Percentiles rank a stretch among this genome's conserved stretches.
phyloP scores from a whole-genome alignment of 2,113 vertebrate genomes.

The Peromyscus maniculatus region DNA sequence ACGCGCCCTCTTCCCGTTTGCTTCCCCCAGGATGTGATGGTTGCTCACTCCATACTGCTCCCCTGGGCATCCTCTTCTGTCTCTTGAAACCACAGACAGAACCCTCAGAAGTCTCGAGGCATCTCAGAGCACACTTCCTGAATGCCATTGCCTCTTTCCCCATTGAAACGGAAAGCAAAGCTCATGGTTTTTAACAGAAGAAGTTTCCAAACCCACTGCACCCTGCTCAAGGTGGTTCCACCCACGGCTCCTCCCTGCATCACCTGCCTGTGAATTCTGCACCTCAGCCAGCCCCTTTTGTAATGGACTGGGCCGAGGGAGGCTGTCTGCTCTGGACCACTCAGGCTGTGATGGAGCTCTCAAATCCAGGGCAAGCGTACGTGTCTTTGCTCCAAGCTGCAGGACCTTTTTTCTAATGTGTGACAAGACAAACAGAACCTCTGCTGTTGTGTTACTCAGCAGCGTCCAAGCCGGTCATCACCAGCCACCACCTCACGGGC shows the following conservation, averaged over 20 bases:
- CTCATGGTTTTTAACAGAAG: constrained; percentile 30
- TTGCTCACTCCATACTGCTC: rapidly evolving
- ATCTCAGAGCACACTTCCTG: neutral
- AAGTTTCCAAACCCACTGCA: neutral
- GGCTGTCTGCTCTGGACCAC: neutral
- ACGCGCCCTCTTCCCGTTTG: neutral
- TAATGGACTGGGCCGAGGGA: rapidly evolving
- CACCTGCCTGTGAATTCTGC: neutral
- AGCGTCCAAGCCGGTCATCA: too few relatives aligned
- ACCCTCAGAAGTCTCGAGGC: neutral
- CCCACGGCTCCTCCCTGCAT: neutral
- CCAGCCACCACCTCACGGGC: too few relatives aligned
- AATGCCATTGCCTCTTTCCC: neutral
- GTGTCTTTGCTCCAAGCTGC: neutral
- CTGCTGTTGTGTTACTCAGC: neutral
- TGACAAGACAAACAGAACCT: neutral
- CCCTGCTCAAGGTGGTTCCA: neutral
- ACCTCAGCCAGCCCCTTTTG: neutral
- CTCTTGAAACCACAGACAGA: neutral
- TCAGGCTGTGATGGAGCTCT: neutral
- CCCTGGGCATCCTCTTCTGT: neutral
- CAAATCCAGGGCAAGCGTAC: neutral
- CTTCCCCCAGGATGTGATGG: neutral
- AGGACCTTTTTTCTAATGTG: neutral
- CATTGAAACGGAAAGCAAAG: neutral